Base-by-base conservation (phyloP, 1,140 invertebrate species). In the Bombus waltoni region DNA sequence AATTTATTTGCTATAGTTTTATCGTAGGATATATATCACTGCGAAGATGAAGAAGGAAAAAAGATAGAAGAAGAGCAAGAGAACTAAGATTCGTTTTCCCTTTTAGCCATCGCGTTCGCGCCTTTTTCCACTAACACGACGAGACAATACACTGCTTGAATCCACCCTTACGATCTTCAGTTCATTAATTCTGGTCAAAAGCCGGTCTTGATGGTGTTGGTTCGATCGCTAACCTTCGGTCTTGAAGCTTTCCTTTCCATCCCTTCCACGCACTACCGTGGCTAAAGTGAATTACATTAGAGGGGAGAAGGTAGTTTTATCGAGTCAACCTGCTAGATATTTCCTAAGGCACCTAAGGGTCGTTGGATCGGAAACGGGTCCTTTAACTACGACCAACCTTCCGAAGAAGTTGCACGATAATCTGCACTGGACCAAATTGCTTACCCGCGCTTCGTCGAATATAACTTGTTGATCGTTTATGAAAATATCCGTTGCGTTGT, bases 241-340 rank as follows among this genome's bases (percentile, higher is more conserved):
- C 57, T n/a, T 57, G 59, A 11, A 59, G 40, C 71, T 62, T 47
- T 75, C 62, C 62, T 32, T 13, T 38, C 3, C 40, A 18, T 42
- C n/a, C 70, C 35, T 70, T 57, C 72, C 72, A 35, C 73, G 53
- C 40, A 70, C 75, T n/a, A n/a, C 10, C 40, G 42, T 44, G 32
- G 72, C 66, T 62, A 75, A 81, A 91, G 77, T 85, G 83, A 91
- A 90, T 91, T 91, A 87, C 81, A 91, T 92, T 90, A 91, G 85
- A 87, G 22, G 40, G 15, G 40, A 32, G 74, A 68, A 57, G 72
- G 83, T 81, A 91, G 85, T 92, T 92, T 92, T 89, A 91, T 91
- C 86, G 84, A 88, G 85, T 85, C 83, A 85, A 85, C 81, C 72
- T 86, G 57, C 76, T 74, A 84, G 81, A 89, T 86, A 75, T 78